Evolutionary conservation across 2,113 vertebrate genomes (phyloP).

Genomic region (Ictalurus furcatus): DNA sequence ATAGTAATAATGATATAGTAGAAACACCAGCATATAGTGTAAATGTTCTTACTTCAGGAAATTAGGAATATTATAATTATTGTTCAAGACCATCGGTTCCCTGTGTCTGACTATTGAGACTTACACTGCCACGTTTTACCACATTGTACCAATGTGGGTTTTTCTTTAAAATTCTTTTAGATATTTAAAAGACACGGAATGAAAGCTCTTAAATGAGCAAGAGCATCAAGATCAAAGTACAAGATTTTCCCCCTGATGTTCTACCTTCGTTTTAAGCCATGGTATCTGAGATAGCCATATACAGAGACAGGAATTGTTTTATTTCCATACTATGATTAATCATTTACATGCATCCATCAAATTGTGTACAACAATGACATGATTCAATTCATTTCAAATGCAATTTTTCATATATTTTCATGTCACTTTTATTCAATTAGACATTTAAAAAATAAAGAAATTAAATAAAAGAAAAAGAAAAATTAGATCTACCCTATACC

Average conservation of each 20-base stretch:
- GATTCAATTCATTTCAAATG: conserved; percentile 13
- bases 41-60: conserved; percentile 31
- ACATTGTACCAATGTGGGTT: conserved; percentile 25
- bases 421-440: neutral
- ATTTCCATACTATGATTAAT: neutral
- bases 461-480: neutral
- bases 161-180: conserved; percentile 11
- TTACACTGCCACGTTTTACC: conserved; percentile 33
- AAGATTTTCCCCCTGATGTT: neutral
- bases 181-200: conserved; percentile 8
- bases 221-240: conserved; percentile 7
- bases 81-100: conserved; percentile 37
- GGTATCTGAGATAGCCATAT: conserved; percentile 2
- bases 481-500: neutral
- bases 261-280: neutral
- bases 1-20: neutral
- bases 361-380: neutral
- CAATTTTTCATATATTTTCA: neutral
- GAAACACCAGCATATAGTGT: conserved; percentile 44
- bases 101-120: conserved; percentile 36
- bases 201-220: neutral
- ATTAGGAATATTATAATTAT: conserved; percentile 26
- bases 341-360: neutral
- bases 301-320: neutral
- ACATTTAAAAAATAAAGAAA: neutral